Percentiles rank a stretch among this genome's conserved stretches.
These are phyloP conservation scores for Rhodeus uyekii DNA, from an alignment of 2,797 vertebrate species.

Conservation along the genomic window DNA sequence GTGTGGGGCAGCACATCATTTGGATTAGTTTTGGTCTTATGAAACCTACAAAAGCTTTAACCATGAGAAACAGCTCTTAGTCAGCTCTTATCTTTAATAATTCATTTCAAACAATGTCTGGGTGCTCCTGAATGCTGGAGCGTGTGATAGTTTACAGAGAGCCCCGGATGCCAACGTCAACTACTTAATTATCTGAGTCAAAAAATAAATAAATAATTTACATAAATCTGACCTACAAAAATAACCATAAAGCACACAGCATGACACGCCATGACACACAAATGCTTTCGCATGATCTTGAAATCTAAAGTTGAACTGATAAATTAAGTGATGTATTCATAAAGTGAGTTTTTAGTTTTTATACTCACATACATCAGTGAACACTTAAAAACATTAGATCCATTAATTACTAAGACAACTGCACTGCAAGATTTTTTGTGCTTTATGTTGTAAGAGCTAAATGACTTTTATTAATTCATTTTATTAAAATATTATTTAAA, in stretches of 20 bases:
- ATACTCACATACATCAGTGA: neutral
- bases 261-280: neutral
- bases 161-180: neutral
- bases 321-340: neutral
- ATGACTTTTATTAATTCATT: neutral
- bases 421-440: neutral
- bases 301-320: neutral
- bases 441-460: neutral
- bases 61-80: conserved; percentile 10
- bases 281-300: neutral
- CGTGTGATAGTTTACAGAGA: conserved; percentile 13
- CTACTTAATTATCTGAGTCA: neutral
- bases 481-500: neutral
- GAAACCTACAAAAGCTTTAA: neutral
- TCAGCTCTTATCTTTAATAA: conserved; percentile 35
- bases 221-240: conserved; percentile 8
- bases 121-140: conserved; percentile 8
- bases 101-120: conserved; percentile 43
- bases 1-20: neutral
- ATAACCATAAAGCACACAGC: conserved; percentile 7
- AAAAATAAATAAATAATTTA: too few relatives aligned
- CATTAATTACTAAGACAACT: neutral
- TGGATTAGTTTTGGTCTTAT: neutral
- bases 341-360: too few relatives aligned
- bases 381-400: neutral